Base-by-base conservation (phyloP, 1,140 invertebrate genomes). In the Macrosteles quadrilineatus region DNA sequence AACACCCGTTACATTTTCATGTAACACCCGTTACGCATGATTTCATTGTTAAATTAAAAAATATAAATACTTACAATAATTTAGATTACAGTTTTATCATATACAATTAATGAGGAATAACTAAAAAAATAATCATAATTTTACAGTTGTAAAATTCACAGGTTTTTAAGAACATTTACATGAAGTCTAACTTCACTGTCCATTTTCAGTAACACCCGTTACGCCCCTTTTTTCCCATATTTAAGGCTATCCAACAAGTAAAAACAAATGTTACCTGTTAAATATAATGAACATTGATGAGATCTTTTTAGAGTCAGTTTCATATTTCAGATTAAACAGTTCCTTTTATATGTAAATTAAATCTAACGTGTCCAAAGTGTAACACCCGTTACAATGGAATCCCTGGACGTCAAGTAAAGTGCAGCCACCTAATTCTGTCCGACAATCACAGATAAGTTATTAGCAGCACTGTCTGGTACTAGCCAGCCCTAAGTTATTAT, bases 121-220 rank as follows among this genome's bases (percentile, higher is more conserved):
- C 32, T 36, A 6, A 36, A 36, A 6, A 6, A 6, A 36, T 11
- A 43, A 43, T 43, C 4, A 53, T 53, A 53, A n/a, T 6, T 53
- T 4, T 53, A 9, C n/a, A 36, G 4, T 14, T 36, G 32, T 36
- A 36, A 36, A 36, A 36, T 36, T 36, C 32, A 36, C 14, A 36
- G 32, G 14, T 36, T 36, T 36, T 36, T 36, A 36, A 6, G 32
- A 36, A 36, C 4, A 36, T 36, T 53, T n/a, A 53, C 47, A 53
- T n/a, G 47, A 53, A n/a, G 47, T 53, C 23, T n/a, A 53, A 53
- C 47, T 53, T 53, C 47, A 4, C 47, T 53, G 47, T 53, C 47
- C 47, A 53, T 53, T 53, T 53, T 53, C n/a, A 25, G 47, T 53
- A 43, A 43, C 40, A 43, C 9, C 9, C 40, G 32, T 36, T 36